Conservation (phyloP, 2,888 invertebrate genomes). For the Pseudococcus longispinus region DNA sequence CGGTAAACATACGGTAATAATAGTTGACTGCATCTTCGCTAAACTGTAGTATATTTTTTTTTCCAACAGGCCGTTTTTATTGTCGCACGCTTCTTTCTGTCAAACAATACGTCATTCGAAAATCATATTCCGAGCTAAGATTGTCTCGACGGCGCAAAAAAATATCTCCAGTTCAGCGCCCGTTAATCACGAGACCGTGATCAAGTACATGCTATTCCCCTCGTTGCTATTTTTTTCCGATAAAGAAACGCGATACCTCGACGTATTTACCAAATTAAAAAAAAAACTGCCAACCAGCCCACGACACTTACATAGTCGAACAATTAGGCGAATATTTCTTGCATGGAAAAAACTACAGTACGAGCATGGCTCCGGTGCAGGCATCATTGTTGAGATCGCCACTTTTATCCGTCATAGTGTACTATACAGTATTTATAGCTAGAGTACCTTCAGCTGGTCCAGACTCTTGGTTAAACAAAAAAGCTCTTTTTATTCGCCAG, state of each 20-base stretch:
- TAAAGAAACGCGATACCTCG: not conserved
- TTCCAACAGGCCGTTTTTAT: slow-evolving; percentile 1
- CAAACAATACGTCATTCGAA: slow-evolving; percentile 11
- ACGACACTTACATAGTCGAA: slow-evolving; percentile 7
- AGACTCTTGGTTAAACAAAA: slow-evolving; percentile 48
- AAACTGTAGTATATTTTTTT: not conserved
- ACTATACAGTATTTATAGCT: too few species aligned
- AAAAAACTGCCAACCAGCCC: slow-evolving; percentile 3
- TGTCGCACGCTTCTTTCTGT: slow-evolving; percentile 10
- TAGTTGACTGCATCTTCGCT: slow-evolving; percentile 32
- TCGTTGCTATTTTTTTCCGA: not conserved
- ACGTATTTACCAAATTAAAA: not conserved
- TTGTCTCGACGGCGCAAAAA: not conserved
- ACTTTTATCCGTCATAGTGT: slow-evolving; percentile 45
- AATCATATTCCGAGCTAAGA: not conserved
- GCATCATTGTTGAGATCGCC: slow-evolving; percentile 49
- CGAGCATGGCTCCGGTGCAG: not conserved
- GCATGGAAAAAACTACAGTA: not conserved
- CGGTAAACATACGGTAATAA: slow-evolving; percentile 55
- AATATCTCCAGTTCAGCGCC: not conserved
- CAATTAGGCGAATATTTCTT: slow-evolving; percentile 3
- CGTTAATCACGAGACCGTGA: slow-evolving; percentile 1
- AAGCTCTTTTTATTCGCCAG: not conserved
- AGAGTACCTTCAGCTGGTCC: slow-evolving; percentile 55
- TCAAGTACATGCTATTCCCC: not conserved